Percentiles rank a stretch among this genome's conserved stretches.
phyloP scores from a whole-genome alignment of 2,113 vertebrate genomes.

The Corythoichthys intestinalis region DNA sequence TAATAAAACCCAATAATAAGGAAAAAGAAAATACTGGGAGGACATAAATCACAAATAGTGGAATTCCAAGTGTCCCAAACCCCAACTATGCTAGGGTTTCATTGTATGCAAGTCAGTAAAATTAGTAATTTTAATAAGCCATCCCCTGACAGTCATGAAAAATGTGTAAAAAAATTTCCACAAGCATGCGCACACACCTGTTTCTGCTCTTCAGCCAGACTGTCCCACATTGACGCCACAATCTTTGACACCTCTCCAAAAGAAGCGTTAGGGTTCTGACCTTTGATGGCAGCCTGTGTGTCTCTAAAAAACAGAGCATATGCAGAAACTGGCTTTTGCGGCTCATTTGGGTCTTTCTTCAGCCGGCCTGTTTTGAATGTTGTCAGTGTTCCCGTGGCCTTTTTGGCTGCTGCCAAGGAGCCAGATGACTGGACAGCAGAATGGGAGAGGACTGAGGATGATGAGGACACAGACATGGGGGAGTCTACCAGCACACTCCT shows the following conservation, averaged over 20 bases:
- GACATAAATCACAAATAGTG: too few species aligned
- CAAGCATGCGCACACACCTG: constrained; percentile 67
- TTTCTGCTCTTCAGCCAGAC: constrained; percentile 89
- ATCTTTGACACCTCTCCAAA: constrained; percentile 93
- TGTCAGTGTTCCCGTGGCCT: constrained; percentile 57
- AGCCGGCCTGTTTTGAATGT: constrained; percentile 73
- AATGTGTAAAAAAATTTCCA: not conserved
- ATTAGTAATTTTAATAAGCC: not conserved
- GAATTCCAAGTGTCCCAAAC: too few species aligned
- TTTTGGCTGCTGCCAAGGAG: constrained; percentile 57
- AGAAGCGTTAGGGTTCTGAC: constrained; percentile 89
- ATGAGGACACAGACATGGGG: constrained; percentile 64
- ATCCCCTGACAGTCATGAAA: not conserved
- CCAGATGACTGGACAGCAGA: constrained; percentile 14
- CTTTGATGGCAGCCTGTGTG: constrained; percentile 90
- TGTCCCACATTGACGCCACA: constrained; percentile 94
- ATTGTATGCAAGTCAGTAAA: not conserved
- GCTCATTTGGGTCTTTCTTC: constrained; percentile 91
- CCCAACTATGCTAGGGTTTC: not conserved
- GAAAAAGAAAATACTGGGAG: too few species aligned
- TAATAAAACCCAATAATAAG: too few species aligned
- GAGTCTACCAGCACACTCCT: constrained; percentile 72
- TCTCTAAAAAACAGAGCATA: constrained; percentile 91
- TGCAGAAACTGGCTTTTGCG: constrained; percentile 87
- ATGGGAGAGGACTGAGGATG: constrained; percentile 53